Evolutionary conservation across 2,797 vertebrate genomes (phyloP), one percentile per base, ranked within the genome.

Genomic region (Bryconaethiops microstoma): DNA sequence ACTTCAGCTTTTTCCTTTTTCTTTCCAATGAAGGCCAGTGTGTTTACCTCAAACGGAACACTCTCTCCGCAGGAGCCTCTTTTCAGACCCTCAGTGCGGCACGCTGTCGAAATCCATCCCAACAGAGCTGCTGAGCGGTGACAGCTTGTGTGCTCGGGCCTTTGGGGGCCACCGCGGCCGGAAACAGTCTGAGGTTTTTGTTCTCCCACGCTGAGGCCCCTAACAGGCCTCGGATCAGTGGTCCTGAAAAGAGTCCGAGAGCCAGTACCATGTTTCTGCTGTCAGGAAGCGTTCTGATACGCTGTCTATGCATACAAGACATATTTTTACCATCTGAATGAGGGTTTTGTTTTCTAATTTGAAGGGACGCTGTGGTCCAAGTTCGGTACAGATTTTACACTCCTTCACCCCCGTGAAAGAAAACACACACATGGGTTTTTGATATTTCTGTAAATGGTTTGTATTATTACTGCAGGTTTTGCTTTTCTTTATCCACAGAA

Each of bases 171-270:
- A 60, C 29, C 14, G 35, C 6, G 65, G 65, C 19, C 72, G 13
- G 23, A 48, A 55, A 60, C 78, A 21, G 54, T 23, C 35, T 19
- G 60, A 48, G 77, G 55, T 81, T 85, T 86, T 84, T 82, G 77
- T 82, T 84, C 78, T 83, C 72, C 21, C 21, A 59, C 74, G 21
- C 75, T 48, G 79, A 73, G 80, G 78, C 77, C 85, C 50, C 90
- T 92, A 92, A 93, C 93, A 91, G 90, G 92, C 89, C 89, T 90
- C 87, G 90, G 91, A 93, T 93, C 92, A 92, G 72, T 90, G 92
- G 75, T 87, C 87, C 79, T 92, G 87, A 93, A 94, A 91, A 86
- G 90, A 91, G 80, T 14, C 82, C 81, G 82, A 62, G 84, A 88
- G 84, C 87, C 87, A 85, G 88, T 68, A 87, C 88, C 90, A 86